phyloP scores from a whole-genome alignment of 1,140 invertebrate genomes.

The Drosophila equinoxialis region DNA sequence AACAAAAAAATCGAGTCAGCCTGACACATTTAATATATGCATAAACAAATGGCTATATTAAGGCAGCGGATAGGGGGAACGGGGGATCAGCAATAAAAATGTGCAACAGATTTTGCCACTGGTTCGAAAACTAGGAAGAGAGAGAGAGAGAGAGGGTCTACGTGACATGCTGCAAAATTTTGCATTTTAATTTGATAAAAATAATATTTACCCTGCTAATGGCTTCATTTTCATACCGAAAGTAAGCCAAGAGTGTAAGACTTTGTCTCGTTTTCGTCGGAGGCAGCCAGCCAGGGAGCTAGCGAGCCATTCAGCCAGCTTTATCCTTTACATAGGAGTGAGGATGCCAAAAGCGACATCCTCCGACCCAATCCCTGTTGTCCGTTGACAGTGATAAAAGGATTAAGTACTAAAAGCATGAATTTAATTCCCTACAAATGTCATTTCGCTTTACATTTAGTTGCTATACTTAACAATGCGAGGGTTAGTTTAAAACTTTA shows the following conservation, averaged over 20 bases:
- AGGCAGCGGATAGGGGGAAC: conserved; percentile 1
- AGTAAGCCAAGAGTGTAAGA: conserved; percentile 40
- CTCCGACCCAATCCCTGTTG: conserved; percentile 34
- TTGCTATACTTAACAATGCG: conserved; percentile 2
- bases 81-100: conserved; percentile 34
- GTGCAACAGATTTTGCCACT: conserved; percentile 47
- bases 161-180: conserved; percentile 63
- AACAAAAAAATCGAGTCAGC: conserved; percentile 15
- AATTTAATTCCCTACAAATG: conserved; percentile 69
- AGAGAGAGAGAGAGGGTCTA: conserved; percentile 37
- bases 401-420: conserved; percentile 74
- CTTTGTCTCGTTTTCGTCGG: conserved; percentile 56
- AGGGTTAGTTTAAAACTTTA: not conserved
- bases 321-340: conserved; percentile 49
- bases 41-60: conserved; percentile 75
- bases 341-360: conserved; percentile 26
- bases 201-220: conserved; percentile 78
- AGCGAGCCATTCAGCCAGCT: conserved; percentile 43
- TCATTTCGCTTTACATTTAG: conserved; percentile 55
- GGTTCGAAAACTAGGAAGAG: not conserved
- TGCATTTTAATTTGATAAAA: conserved; percentile 77
- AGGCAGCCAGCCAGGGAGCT: conserved; percentile 41
- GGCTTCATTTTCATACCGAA: conserved; percentile 62
- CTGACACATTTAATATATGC: conserved; percentile 66
- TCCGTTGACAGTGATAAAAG: conserved; percentile 61